Percentiles rank a stretch among this genome's conserved stretches.
phyloP scores from a whole-genome alignment of 1,140 invertebrate species.

The Pseudomyrmex dendroicus region DNA sequence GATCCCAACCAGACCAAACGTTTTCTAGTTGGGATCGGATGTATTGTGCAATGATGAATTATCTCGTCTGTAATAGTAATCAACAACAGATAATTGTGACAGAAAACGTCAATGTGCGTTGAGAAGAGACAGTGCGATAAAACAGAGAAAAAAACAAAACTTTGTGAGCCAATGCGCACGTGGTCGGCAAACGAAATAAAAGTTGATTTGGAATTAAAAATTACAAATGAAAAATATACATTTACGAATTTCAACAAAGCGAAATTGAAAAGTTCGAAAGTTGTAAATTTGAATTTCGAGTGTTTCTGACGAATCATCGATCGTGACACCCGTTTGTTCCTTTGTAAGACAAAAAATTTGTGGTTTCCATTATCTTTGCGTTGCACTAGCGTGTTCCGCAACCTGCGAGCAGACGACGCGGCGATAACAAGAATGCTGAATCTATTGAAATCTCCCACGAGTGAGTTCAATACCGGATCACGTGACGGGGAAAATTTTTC shows the following conservation, averaged over 20 bases:
- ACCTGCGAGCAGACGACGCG: neutral
- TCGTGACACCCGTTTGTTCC: neutral
- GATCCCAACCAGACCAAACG: neutral
- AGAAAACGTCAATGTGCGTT: no score
- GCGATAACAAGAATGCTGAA: conserved; percentile 38
- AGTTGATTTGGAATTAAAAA: no score
- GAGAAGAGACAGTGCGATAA: no score
- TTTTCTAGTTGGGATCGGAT: neutral
- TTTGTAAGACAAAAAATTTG: neutral
- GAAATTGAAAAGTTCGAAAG: no score
- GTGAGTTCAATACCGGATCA: conserved; percentile 44
- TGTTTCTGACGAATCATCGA: neutral
- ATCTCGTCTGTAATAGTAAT: conserved; percentile 5
- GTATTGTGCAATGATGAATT: neutral
- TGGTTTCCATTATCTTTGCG: neutral
- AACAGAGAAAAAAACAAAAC: no score
- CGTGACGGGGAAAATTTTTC: neutral
- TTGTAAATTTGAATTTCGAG: no score
- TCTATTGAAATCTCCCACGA: conserved; percentile 48
- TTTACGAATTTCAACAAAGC: no score
- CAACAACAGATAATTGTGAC: no score
- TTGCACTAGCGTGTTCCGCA: neutral
- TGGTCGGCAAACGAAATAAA: no score
- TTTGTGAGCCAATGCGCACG: no score
- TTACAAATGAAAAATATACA: no score